Conservation (phyloP, 2,113 vertebrate species). For the Rhizomys pruinosus region DNA sequence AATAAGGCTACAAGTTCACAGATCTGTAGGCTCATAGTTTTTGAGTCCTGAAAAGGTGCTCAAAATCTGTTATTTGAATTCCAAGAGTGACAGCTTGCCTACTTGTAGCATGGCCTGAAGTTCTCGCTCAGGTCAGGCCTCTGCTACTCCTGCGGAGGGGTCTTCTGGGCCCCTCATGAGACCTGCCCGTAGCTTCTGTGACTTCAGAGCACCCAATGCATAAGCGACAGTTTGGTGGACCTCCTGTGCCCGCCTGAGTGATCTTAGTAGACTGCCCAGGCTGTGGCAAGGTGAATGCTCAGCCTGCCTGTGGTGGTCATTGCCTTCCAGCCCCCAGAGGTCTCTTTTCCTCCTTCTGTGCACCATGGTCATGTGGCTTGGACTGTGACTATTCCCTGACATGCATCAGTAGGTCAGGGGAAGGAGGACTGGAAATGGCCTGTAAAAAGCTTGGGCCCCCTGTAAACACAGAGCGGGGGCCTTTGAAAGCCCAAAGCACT, state of each 20-base stretch:
- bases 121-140: not conserved
- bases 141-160: not conserved
- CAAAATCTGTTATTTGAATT: not conserved
- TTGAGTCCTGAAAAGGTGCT: not conserved
- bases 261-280: not conserved
- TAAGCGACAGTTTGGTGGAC: not conserved
- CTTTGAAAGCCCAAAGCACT: constrained; percentile 75
- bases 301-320: not conserved
- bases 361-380: not conserved
- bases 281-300: not conserved
- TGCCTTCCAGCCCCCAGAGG: not conserved
- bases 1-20: not conserved
- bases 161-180: not conserved
- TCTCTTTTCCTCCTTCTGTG: not conserved
- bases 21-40: not conserved
- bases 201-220: not conserved
- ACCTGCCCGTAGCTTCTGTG: not conserved
- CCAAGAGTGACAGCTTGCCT: not conserved
- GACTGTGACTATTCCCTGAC: not conserved
- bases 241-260: too few relatives aligned
- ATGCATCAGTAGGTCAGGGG: constrained; percentile 40
- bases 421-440: constrained; percentile 65
- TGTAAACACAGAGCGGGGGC: constrained; percentile 60
- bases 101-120: not conserved
- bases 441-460: constrained; percentile 60